A percentile compares a stretch with the other conserved stretches of the same genome.
Evolutionary conservation across 2,113 vertebrate genomes (phyloP).

Genomic region (Thinocorus orbignyianus): DNA sequence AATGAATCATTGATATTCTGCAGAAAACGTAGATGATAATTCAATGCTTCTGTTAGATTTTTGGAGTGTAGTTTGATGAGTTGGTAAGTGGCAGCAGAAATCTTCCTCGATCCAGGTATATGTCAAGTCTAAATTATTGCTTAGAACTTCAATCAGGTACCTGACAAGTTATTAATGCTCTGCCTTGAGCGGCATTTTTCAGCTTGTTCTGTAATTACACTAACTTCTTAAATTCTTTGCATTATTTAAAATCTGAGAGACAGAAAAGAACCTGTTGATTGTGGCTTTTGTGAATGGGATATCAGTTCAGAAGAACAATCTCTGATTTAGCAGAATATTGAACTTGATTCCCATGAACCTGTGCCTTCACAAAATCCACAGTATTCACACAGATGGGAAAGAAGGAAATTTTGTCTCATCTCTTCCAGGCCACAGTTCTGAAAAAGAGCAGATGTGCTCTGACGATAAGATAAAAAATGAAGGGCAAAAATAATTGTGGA

Average conservation of each 20-base stretch:
- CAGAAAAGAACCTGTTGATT: neutral
- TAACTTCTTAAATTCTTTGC: neutral
- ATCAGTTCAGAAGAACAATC: neutral
- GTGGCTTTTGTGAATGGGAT: neutral
- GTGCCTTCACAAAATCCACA: neutral
- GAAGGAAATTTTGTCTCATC: neutral
- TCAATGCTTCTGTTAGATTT: neutral
- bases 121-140: neutral
- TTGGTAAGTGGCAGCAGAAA: neutral
- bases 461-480: neutral
- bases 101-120: neutral
- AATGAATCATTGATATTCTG: neutral
- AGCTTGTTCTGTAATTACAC: neutral
- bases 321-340: neutral
- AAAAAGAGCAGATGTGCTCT: neutral
- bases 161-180: neutral
- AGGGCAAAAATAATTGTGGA: neutral
- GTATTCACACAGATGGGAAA: neutral
- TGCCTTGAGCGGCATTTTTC: neutral
- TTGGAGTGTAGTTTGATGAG: neutral
- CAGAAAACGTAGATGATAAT: neutral
- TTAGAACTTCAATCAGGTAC: neutral
- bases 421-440: neutral
- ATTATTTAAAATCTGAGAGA: neutral
- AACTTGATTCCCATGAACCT: neutral